Evolutionary conservation across 92 coral and sea anemone genomes (phyloP), one percentile per base, ranked within the genome.

Genomic region (Actinernus sp.): DNA sequence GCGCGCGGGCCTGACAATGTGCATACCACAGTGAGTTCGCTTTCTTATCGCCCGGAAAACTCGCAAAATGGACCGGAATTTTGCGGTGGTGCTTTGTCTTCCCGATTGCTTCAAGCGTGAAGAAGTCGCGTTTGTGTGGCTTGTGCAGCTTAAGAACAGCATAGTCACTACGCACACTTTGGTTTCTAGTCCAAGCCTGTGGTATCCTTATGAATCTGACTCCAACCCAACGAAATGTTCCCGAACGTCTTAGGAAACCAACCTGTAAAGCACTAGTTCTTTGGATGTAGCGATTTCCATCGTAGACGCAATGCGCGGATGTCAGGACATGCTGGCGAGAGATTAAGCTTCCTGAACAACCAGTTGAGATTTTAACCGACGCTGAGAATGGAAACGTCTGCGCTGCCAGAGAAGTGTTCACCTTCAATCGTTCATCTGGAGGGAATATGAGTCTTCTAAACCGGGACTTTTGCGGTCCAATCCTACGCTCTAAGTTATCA

Each of bases 291-390:
- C 61, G 62, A 27, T 53, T 80, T 3, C 94, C 92, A 48, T 91
- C 65, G 49, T 94, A 97, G 45, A 94, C 73, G 47, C 98, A 94
- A 50, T 94, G 98, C n/a, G 98, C 98, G 1, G 98, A 84, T 7
- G 97, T 80, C 7, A 94, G 73, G 3, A 91, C 92, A 55, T 94
- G 98, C 8, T 55, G 45, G 5, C 28, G 55, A 2, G 97, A 91
- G 30, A 94, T 91, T 8, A 91, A 58, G 6, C 92, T 78, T 0
- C 97, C 98, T n/a, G 89, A 73, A 60, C 98, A 94, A 1, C 93
- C 88, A 0, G 91, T 83, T 0, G 93, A 82, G 13, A 91, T 65
- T 73, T 79, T 88, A 29, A 91, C 98, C 13, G 80, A 50, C 12
- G 88, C 81, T 13, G 92, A 79, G 87, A 82, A 94, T 1, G 98